Conservation (phyloP, 2,888 invertebrate genomes). For the Oscheius sp. region DNA sequence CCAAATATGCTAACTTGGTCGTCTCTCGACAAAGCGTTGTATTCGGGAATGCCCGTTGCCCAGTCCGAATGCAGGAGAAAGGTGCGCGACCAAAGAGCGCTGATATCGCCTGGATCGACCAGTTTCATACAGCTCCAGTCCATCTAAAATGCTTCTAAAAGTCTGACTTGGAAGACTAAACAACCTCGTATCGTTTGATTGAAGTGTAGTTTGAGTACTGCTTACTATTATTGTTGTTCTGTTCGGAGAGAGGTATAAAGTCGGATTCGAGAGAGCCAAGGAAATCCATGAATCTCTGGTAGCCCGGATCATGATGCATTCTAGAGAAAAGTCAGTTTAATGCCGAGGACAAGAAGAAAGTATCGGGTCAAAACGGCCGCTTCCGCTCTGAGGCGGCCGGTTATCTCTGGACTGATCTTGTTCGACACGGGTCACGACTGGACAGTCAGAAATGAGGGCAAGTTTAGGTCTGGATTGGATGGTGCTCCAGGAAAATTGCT, state of each 20-base stretch:
- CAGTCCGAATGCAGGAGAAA: constrained; percentile 21
- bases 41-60: constrained; percentile 26
- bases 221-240: constrained; percentile 3
- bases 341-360: no score
- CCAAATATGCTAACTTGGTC: constrained; percentile 1
- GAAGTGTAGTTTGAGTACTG: neutral
- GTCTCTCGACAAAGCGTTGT: constrained; percentile 4
- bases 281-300: constrained; percentile 13
- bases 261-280: constrained; percentile 19
- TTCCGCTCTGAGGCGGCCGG: no score
- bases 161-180: neutral
- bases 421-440: no score
- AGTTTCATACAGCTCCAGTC: constrained; percentile 27
- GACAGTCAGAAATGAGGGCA: no score
- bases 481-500: no score
- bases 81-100: constrained; percentile 8
- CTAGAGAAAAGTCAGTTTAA: no score
- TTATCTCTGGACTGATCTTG: no score
- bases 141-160: neutral
- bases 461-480: no score
- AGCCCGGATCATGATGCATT: neutral
- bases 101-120: constrained; percentile 15
- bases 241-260: constrained; percentile 1
- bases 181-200: constrained; percentile 23
- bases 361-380: no score